Conservation (phyloP, 2,113 vertebrate species). For the Rhinichthys klamathensis region DNA sequence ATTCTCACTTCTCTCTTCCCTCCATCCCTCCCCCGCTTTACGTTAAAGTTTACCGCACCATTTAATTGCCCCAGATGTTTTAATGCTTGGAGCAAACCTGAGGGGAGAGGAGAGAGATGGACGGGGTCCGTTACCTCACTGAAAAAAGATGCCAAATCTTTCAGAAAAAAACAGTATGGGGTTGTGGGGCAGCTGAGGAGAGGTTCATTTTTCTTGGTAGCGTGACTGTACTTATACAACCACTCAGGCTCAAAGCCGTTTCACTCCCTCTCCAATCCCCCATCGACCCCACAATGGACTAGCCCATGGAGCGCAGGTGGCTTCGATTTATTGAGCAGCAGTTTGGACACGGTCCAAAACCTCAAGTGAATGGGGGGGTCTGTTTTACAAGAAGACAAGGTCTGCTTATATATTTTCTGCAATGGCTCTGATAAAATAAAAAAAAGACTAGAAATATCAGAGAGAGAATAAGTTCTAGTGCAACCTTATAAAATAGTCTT, state of each 20-base stretch:
- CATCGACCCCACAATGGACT: slow-evolving; percentile 18
- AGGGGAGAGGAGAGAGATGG: slow-evolving; percentile 15
- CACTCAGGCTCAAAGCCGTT: slow-evolving; percentile 33
- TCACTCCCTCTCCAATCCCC: background rate
- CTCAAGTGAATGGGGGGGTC: background rate
- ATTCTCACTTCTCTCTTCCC: slow-evolving; percentile 42
- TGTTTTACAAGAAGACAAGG: slow-evolving; percentile 4
- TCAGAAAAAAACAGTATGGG: slow-evolving; percentile 50
- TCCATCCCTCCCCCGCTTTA: slow-evolving; percentile 56
- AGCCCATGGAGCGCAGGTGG: slow-evolving; percentile 31
- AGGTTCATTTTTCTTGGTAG: slow-evolving; percentile 52
- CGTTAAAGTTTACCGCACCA: slow-evolving; percentile 67
- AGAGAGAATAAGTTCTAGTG: background rate
- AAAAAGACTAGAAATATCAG: background rate
- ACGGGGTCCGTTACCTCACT: slow-evolving; percentile 19
- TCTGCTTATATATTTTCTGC: slow-evolving; percentile 7
- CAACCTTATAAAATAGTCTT: background rate
- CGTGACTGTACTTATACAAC: slow-evolving; percentile 52
- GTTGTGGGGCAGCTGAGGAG: slow-evolving; percentile 17
- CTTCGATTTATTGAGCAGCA: slow-evolving; percentile 32
- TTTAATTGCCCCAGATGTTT: slow-evolving; percentile 72
- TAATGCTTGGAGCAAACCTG: slow-evolving; percentile 56
- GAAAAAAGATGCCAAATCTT: slow-evolving; percentile 56
- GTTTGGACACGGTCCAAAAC: slow-evolving; percentile 31
- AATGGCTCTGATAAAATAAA: background rate